Evolutionary conservation across 2,113 vertebrate species (phyloP), one percentile per base, ranked within the genome.

Genomic region (Chitala chitala): DNA sequence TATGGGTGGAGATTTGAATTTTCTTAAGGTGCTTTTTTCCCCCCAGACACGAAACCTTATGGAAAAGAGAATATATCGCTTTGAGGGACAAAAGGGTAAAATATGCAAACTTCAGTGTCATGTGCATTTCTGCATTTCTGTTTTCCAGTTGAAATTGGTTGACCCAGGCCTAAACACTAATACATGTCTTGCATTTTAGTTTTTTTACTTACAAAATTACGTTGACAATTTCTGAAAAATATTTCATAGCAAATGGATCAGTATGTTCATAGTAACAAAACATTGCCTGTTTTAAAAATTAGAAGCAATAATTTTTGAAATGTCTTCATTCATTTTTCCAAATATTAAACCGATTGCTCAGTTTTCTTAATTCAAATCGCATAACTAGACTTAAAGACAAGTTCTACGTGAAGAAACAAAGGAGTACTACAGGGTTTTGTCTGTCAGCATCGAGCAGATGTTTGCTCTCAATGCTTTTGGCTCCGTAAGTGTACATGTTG

Each of bases 1-100:
- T 61, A 63, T 76, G 44, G 42, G 20, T 33, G 24, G 59, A 59
- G 61, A 59, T n/a, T n/a, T n/a, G n/a, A n/a, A n/a, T n/a, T n/a
- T n/a, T n/a, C n/a, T n/a, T n/a, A n/a, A n/a, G n/a, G n/a, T n/a
- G n/a, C 64, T 29, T 22, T 64, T 48, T 9, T 26, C 31, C 48
- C 48, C 22, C 42, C 13, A 46, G 56, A 20, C 6, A 17, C 42
- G 12, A 10, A 15, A 17, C 54, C 46, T 61, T 8, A 8, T 29
- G 36, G 29, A 8, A 13, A 12, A 51, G 48, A 26, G 29, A 36
- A 15, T 29, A 22, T 2, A 31, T n/a, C 17, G 26, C 26, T 72
- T 31, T 17, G 5, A 48, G 58, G 26, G 29, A 24, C 1, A 26
- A 5, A 33, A 63, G 36, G 55, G 29, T 15, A 46, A 73, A 73